Evolutionary conservation across 2,113 vertebrate species (phyloP).

Genomic region (Laticauda colubrina): DNA sequence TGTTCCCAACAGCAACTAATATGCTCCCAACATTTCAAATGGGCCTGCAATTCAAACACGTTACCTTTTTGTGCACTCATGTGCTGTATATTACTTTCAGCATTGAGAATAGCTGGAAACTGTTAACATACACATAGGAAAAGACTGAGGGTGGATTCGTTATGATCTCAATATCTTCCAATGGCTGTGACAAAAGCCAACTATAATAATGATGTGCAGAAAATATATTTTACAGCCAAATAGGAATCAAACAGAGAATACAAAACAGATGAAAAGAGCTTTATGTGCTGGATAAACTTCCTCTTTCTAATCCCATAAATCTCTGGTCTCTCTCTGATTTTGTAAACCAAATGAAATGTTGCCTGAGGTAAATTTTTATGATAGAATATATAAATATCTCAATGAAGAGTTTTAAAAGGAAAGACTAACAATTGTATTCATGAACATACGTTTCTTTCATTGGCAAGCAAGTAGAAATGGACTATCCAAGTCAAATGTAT

Average conservation of each 20-base stretch:
- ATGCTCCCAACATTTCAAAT: background rate
- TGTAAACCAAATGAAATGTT: conserved; percentile 10
- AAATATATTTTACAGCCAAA: conserved; percentile 1
- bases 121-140: background rate
- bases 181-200: background rate
- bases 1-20: background rate
- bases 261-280: conserved; percentile 1
- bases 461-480: background rate
- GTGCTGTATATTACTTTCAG: background rate
- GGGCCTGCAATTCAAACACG: background rate
- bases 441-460: background rate
- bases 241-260: background rate
- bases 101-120: background rate
- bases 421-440: background rate
- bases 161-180: background rate
- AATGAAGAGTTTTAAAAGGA: conserved; percentile 6
- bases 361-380: conserved; percentile 12
- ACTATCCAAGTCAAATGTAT: background rate
- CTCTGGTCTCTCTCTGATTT: background rate
- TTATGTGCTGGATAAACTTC: conserved; percentile 11
- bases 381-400: background rate
- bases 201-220: conserved; percentile 2
- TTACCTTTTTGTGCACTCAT: background rate
- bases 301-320: conserved; percentile 26
- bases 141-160: background rate